Evolutionary conservation across 2,888 invertebrate species (phyloP).

Genomic region (Aphrophora alni): DNA sequence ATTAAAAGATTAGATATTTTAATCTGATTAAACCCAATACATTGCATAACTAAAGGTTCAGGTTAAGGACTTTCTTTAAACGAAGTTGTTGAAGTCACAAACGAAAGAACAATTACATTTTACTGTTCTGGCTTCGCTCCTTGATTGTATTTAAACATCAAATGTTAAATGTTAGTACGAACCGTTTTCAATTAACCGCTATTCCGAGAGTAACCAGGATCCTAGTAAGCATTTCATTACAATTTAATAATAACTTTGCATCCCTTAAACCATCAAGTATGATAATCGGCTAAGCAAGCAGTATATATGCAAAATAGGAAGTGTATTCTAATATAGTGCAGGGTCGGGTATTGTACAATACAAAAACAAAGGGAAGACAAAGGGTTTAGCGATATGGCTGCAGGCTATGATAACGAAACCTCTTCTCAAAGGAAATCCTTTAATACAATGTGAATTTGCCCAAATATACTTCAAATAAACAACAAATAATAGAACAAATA

Average conservation of each 20-base stretch:
- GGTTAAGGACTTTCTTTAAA: no score
- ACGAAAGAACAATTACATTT: no score
- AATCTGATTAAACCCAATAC: no score
- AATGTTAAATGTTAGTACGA: background rate
- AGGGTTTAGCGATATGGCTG: background rate
- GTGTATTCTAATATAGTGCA: background rate
- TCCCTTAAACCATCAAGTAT: background rate
- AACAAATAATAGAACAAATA: background rate
- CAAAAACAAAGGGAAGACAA: conserved; percentile 6
- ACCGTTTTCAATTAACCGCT: background rate
- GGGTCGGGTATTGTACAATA: background rate
- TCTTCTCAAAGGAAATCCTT: background rate
- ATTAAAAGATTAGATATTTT: no score
- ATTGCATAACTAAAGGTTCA: no score
- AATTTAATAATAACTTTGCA: background rate
- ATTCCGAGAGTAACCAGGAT: background rate
- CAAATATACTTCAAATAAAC: background rate
- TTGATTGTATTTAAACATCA: no score
- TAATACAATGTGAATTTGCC: background rate
- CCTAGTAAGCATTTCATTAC: background rate
- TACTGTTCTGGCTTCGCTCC: no score
- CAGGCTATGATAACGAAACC: background rate
- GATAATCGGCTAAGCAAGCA: background rate
- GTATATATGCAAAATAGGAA: background rate
- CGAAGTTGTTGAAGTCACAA: no score